These are phyloP conservation scores for Chrysemys picta DNA, from an alignment of 2,113 vertebrate species.

Conservation along the genomic window DNA sequence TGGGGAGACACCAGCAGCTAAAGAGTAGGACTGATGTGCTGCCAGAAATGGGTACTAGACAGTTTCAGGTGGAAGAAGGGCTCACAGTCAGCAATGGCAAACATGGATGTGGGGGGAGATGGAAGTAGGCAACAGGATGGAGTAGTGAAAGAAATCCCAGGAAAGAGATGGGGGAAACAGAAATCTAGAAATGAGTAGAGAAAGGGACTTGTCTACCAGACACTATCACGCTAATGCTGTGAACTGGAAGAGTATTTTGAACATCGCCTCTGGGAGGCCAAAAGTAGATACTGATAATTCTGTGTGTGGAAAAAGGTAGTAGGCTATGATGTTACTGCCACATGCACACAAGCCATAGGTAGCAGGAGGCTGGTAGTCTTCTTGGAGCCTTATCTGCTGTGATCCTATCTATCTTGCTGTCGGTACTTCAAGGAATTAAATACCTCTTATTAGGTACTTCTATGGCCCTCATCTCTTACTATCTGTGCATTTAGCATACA, in stretches of 20 bases:
- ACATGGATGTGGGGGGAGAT: not conserved
- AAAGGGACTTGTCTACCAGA: not conserved
- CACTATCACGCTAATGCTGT: not conserved
- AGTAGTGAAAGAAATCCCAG: not conserved
- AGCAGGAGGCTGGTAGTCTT: not conserved
- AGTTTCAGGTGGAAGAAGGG: not conserved
- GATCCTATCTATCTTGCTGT: not conserved
- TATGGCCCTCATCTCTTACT: accelerated
- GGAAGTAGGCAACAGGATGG: accelerated
- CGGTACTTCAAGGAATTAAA: not conserved
- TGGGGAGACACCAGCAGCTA: not conserved
- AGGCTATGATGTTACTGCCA: not conserved
- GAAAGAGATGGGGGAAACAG: not conserved
- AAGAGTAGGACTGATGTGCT: not conserved
- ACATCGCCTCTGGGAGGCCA: not conserved
- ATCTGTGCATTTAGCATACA: not conserved
- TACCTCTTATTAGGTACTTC: too few species aligned
- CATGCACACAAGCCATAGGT: not conserved
- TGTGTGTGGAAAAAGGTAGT: not conserved
- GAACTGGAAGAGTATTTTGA: not conserved
- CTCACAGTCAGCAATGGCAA: not conserved
- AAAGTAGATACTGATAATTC: not conserved
- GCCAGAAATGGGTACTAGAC: not conserved
- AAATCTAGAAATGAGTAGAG: not conserved
- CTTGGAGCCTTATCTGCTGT: not conserved